Conservation (phyloP, 2,888 invertebrate species). For the Drosophila aldrichi region DNA sequence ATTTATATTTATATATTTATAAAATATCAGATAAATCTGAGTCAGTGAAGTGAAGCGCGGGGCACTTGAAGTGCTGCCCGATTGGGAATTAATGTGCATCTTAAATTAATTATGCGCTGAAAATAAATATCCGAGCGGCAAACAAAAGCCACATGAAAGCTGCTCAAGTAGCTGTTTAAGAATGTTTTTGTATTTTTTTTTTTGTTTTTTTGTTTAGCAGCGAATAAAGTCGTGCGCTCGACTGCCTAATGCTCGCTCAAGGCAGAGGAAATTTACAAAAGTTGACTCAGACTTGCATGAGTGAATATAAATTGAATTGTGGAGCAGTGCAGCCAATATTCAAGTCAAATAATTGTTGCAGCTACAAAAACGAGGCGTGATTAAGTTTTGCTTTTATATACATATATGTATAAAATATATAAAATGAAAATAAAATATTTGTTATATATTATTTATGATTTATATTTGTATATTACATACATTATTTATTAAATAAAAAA, state of each 20-base stretch:
- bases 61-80: slow-evolving; percentile 61
- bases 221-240: neutral
- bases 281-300: neutral
- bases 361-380: no score
- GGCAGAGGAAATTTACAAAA: neutral
- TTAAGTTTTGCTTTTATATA: no score
- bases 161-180: slow-evolving; percentile 64
- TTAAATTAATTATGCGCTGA: slow-evolving; percentile 76
- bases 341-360: no score
- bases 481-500: no score
- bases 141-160: slow-evolving; percentile 64
- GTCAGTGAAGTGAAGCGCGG: slow-evolving; percentile 53
- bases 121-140: slow-evolving; percentile 61
- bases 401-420: no score
- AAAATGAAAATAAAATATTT: no score
- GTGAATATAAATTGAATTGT: neutral
- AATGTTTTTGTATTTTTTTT: slow-evolving; percentile 13
- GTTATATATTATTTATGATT: no score
- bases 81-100: slow-evolving; percentile 65
- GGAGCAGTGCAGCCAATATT: neutral
- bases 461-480: no score
- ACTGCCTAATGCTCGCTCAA: neutral
- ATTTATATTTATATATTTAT: neutral
- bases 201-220: neutral
- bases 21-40: slow-evolving; percentile 6